Base-by-base conservation (phyloP, 2,888 invertebrate genomes). In the Parthenolecanium corni region DNA sequence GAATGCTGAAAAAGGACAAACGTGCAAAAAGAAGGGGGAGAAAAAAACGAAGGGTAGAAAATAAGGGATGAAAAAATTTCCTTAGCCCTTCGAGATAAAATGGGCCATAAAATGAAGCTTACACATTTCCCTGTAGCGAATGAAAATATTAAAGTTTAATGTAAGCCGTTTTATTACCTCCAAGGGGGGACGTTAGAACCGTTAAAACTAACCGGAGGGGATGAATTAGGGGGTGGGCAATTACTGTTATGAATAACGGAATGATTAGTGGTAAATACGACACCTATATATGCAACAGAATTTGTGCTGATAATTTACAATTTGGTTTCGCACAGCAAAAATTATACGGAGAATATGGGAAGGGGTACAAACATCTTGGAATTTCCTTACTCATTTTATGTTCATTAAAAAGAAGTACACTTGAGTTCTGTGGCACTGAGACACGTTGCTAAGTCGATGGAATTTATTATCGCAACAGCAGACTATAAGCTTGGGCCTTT, bases 181-280 rank as follows among this genome's bases (percentile, higher is more conserved):
- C 49, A 51, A 23, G 61, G 61, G 61, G 51, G 61, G 61, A 61
- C 61, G 61, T 61, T 61, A 51, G 51, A 51, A 61, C 36, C 61
- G 61, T 61, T 61, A 61, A 49, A 61, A 51, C 61, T 61, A 61
- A 61, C 61, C 61, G 49, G 61, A 61, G 51, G 61, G 31, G 61
- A 61, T 61, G 61, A 61, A 61, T 61, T 51, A 38, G 49, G 61
- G 61, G 12, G 57, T 23, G 49, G 61, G 61, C 61, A 61, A 61
- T 61, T 61, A 61, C 61, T 61, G 61, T 61, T 61, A 61, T 61
- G 61, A 61, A 61, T 61, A 61, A 61, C 61, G 61, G 61, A 61
- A 61, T 61, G 49, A 61, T 61, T 61, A 61, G 61, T 40, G 61
- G 61, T 61, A 51, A 61, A 61, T 61, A 61, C 51, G 51, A 49